phyloP scores from a whole-genome alignment of 2,888 invertebrate species.

The Acrobasis consociella region DNA sequence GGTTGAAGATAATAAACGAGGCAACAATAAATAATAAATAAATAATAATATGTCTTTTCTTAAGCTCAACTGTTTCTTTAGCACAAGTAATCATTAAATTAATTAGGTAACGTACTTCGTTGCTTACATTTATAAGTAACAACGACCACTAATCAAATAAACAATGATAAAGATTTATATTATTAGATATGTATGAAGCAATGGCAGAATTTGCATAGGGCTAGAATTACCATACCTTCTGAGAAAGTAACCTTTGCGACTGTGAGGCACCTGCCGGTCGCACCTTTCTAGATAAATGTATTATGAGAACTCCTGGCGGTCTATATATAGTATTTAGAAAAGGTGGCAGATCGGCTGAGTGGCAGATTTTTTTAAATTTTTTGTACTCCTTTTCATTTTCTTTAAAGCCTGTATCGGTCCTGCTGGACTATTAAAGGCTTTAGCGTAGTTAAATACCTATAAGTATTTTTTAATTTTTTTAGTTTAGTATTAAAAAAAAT shows the following conservation, averaged over 20 bases:
- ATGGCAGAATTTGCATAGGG: constrained; percentile 1
- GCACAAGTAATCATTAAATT: neutral
- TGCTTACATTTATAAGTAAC: neutral
- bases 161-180: constrained; percentile 8
- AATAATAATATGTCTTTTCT: too few species aligned
- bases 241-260: constrained; percentile 14
- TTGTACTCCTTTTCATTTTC: too few species aligned
- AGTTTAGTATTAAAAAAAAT: too few species aligned
- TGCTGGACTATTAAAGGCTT: too few species aligned
- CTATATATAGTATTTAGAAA: neutral
- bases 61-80: too few species aligned
- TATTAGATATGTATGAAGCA: neutral
- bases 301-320: neutral
- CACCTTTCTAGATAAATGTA: constrained; percentile 17
- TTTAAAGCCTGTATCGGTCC: too few species aligned
- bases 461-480: too few species aligned
- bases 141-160: neutral
- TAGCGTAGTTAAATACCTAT: too few species aligned
- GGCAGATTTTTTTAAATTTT: too few species aligned
- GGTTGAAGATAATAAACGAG: too few species aligned
- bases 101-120: neutral
- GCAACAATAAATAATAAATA: too few species aligned
- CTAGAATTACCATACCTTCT: constrained; percentile 16
- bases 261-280: constrained; percentile 9
- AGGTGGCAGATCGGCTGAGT: too few species aligned